A percentile compares a stretch with the other conserved stretches of the same genome.
Conservation (phyloP, 2,888 invertebrate genomes). For the Lasioglossum oenotherae region DNA sequence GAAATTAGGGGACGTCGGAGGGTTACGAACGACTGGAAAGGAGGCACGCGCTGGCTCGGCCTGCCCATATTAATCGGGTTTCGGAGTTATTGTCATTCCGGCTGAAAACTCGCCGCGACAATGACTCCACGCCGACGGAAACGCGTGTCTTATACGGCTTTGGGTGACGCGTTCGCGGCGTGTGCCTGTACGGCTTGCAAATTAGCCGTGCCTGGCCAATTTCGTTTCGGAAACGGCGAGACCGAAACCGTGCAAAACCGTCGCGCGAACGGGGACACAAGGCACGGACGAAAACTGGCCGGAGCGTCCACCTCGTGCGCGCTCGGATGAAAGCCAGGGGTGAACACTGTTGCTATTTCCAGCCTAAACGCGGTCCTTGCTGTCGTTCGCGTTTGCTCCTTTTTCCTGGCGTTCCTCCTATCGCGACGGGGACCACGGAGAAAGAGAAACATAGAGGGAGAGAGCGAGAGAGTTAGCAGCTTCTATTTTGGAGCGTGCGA, state of each 20-base stretch:
- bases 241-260: not conserved
- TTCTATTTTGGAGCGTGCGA: conserved; percentile 43
- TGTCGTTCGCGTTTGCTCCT: conserved; percentile 17
- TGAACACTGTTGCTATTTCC: conserved; percentile 69
- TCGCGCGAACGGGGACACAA: not conserved
- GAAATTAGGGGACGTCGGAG: not conserved
- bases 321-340: conserved; percentile 53
- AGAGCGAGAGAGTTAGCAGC: not conserved
- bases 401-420: conserved; percentile 59
- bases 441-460: not conserved
- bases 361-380: conserved; percentile 53
- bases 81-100: conserved; percentile 57
- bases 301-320: not conserved
- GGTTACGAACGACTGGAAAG: conserved; percentile 8
- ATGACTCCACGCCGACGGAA: conserved; percentile 66
- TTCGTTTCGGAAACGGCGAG: conserved; percentile 6
- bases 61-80: conserved; percentile 58
- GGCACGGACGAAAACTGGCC: not conserved
- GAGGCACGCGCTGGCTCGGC: not conserved
- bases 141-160: conserved; percentile 66
- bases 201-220: conserved; percentile 50
- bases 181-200: conserved; percentile 63
- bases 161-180: conserved; percentile 18
- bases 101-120: conserved; percentile 54
- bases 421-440: conserved; percentile 1